Conservation (phyloP, 2,797 vertebrate species). For the Aselliscus stoliczkanus region DNA sequence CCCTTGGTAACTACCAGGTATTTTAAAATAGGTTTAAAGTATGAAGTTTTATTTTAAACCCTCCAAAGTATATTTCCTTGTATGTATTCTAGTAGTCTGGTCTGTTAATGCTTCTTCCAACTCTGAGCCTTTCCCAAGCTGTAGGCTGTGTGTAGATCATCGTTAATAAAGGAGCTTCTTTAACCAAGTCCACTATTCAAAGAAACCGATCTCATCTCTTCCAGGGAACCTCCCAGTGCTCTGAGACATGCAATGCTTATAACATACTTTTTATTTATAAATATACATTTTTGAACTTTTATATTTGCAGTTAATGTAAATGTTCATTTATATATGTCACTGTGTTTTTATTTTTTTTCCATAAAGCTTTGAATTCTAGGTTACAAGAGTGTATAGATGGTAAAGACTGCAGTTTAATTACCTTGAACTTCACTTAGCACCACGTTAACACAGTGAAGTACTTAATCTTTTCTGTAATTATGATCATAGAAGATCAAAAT, state of each 20-base stretch:
- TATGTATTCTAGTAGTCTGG: background rate
- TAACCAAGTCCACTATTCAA: background rate
- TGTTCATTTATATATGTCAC: constrained; percentile 11
- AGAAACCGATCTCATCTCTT: background rate
- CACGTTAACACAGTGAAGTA: constrained; percentile 41
- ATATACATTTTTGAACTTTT: background rate
- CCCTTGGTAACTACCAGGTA: background rate
- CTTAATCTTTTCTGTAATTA: constrained; percentile 66
- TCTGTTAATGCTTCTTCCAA: background rate
- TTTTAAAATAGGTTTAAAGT: background rate
- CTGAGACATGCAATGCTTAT: background rate
- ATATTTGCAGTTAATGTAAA: constrained; percentile 31
- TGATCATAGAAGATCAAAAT: constrained; percentile 66
- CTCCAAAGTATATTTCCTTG: background rate
- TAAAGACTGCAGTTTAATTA: constrained; percentile 53
- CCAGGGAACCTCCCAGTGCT: background rate
- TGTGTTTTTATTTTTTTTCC: constrained; percentile 9
- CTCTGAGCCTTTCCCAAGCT: background rate
- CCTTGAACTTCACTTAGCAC: constrained; percentile 63
- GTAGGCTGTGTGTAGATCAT: background rate
- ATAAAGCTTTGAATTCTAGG: constrained; percentile 24
- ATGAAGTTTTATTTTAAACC: background rate
- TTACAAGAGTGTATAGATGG: background rate
- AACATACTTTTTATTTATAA: constrained; percentile 22
- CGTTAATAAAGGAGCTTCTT: background rate